Conservation (phyloP, 2,888 invertebrate species). For the Agriopis marginaria region DNA sequence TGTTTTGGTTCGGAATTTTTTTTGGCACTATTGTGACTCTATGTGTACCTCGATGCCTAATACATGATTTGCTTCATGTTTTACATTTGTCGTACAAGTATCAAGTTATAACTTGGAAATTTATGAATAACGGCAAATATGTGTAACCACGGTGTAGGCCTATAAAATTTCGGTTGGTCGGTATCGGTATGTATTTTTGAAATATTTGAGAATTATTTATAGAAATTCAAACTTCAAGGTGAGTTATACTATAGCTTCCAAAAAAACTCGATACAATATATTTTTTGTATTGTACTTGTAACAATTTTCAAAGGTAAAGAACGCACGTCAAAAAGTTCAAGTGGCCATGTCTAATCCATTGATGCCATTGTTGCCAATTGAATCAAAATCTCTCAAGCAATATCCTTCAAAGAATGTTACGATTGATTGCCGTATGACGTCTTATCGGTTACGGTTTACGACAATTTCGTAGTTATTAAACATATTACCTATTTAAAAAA, state of each 20-base stretch:
- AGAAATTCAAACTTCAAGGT: too few relatives aligned
- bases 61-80: not conserved
- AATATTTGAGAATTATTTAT: too few relatives aligned
- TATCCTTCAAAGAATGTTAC: conserved; percentile 44
- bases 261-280: not conserved
- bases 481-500: not conserved
- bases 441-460: conserved; percentile 45
- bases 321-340: conserved; percentile 23
- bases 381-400: conserved; percentile 47
- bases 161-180: not conserved
- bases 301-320: conserved; percentile 4
- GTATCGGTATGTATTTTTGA: not conserved
- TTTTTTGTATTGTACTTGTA: not conserved
- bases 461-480: not conserved
- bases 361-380: conserved; percentile 46
- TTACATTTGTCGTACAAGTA: not conserved
- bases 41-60: too few relatives aligned
- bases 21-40: too few relatives aligned
- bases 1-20: too few relatives aligned
- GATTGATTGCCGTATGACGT: conserved; percentile 61
- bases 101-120: not conserved
- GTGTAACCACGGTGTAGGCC: not conserved
- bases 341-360: conserved; percentile 48
- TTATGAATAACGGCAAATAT: conserved; percentile 2
- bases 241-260: not conserved